A percentile compares a stretch with the other conserved stretches of the same genome.
Conservation (phyloP, 2,888 invertebrate genomes). For the Lochmaea crataegi region DNA sequence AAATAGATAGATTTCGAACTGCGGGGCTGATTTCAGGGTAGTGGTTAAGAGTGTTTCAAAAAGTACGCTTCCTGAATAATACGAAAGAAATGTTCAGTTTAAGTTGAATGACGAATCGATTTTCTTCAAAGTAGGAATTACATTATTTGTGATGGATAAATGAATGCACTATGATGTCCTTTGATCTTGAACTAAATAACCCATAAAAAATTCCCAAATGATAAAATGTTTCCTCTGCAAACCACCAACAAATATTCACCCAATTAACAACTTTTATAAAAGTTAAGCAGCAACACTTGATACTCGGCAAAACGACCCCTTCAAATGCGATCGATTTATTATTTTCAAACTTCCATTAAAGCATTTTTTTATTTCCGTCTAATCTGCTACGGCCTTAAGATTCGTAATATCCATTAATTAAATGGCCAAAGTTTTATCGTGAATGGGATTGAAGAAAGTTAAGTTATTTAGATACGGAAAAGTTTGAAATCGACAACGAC, state of each 20-base stretch:
- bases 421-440: conserved; percentile 32
- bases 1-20: conserved; percentile 24
- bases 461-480: conserved; percentile 30
- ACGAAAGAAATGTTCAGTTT: not conserved
- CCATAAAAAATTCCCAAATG: not conserved
- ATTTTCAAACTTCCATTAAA: conserved; percentile 6
- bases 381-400: conserved; percentile 15
- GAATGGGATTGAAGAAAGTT: conserved; percentile 26
- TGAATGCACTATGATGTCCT: too few species aligned
- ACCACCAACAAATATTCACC: not conserved
- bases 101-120: not conserved
- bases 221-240: not conserved
- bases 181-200: too few species aligned
- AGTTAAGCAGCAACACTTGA: not conserved
- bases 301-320: not conserved
- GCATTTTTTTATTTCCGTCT: conserved; percentile 15
- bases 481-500: conserved; percentile 28
- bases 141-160: too few species aligned
- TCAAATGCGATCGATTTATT: conserved; percentile 20
- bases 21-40: not conserved
- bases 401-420: conserved; percentile 32
- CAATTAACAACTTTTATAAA: not conserved
- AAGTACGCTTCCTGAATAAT: conserved; percentile 2
- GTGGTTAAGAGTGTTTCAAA: not conserved
- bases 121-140: not conserved